Percentiles rank a stretch among this genome's conserved stretches.
These are phyloP conservation scores for Lasioglossum calceatum DNA, from an alignment of 2,888 invertebrate species.

Conservation along the genomic window DNA sequence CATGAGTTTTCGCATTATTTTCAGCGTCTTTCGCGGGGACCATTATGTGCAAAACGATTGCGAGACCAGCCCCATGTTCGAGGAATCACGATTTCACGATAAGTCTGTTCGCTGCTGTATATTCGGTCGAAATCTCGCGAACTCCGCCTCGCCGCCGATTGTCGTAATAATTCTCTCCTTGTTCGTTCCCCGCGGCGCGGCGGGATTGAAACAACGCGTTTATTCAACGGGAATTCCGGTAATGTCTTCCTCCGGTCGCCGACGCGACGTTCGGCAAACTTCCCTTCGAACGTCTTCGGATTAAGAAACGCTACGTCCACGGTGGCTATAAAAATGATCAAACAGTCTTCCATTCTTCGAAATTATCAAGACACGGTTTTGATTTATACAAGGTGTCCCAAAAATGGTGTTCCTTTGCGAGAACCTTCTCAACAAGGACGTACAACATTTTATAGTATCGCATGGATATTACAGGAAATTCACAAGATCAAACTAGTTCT, in stretches of 20 bases:
- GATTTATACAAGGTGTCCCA: no score
- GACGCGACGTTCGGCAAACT: background rate
- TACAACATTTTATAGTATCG: no score
- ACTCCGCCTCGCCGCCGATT: background rate
- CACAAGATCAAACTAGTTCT: background rate
- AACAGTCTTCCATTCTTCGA: background rate
- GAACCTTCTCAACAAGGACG: no score
- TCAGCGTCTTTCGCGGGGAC: constrained; percentile 27
- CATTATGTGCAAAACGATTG: constrained; percentile 57
- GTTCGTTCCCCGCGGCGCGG: background rate
- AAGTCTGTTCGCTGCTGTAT: constrained; percentile 33
- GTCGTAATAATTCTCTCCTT: constrained; percentile 28
- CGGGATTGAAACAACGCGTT: constrained; percentile 21
- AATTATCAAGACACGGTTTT: no score
- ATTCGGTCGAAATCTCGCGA: constrained; percentile 13
- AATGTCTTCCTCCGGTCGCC: constrained; percentile 26
- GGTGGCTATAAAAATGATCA: background rate
- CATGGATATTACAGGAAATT: background rate
- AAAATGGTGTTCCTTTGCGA: no score
- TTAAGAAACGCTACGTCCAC: background rate
- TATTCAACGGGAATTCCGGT: constrained; percentile 14
- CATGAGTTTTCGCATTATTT: constrained; percentile 52
- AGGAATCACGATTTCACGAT: constrained; percentile 45
- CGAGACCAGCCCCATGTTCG: constrained; percentile 8
- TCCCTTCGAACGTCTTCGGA: background rate